Percentiles rank a stretch among this genome's conserved stretches.
These are phyloP conservation scores for Buathra laborator DNA, from an alignment of 2,888 invertebrate species.

Conservation along the genomic window DNA sequence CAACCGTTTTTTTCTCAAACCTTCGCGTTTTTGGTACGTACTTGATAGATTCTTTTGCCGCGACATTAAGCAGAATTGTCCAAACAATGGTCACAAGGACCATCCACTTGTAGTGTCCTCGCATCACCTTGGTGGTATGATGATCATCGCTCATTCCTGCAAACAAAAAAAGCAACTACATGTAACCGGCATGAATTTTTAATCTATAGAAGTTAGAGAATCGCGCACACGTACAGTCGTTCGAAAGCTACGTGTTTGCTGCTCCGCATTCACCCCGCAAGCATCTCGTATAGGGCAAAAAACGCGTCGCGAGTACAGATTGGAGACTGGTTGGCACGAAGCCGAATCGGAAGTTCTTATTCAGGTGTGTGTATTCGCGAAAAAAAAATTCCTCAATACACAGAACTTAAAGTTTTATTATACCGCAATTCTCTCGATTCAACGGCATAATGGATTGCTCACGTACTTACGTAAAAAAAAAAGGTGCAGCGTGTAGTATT, in stretches of 20 bases:
- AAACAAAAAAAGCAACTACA: conserved; percentile 56
- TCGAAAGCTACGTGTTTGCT: background rate
- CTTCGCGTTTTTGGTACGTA: conserved; percentile 57
- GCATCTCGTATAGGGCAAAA: background rate
- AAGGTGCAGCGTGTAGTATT: no score
- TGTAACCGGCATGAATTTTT: background rate
- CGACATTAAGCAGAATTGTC: conserved; percentile 69
- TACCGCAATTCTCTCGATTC: background rate
- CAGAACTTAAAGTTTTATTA: background rate
- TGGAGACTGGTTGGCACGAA: background rate
- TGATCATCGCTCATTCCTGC: conserved; percentile 77
- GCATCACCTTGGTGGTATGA: conserved; percentile 78
- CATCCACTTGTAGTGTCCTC: conserved; percentile 76
- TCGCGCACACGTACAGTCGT: background rate
- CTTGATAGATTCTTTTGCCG: conserved; percentile 51
- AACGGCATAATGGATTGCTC: background rate
- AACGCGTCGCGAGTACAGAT: background rate
- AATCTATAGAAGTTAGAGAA: background rate
- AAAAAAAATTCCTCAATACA: background rate
- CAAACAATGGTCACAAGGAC: conserved; percentile 80
- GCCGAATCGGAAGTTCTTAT: background rate
- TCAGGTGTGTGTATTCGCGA: background rate
- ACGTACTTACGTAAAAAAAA: no score
- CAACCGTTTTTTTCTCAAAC: conserved; percentile 11
- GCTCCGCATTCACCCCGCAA: background rate